Evolutionary conservation across 1,140 invertebrate species (phyloP), one percentile per base, ranked within the genome.

Genomic region (Dryas iulia): DNA sequence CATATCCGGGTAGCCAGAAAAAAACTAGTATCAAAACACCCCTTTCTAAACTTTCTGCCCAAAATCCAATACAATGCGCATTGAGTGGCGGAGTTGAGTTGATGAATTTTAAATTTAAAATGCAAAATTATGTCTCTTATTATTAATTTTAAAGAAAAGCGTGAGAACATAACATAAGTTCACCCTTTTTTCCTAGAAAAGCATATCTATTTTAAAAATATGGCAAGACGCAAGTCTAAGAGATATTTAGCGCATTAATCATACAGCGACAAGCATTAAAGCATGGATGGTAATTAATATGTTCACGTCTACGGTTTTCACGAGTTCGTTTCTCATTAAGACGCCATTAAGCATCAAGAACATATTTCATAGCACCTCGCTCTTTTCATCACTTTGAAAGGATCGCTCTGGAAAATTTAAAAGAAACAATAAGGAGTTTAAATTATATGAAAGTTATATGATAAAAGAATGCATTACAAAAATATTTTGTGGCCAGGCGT

Each of bases 221-320:
- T 21, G 2, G 18, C 8, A 47, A 21, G 18, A 47, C 18, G 10
- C 8, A 8, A 47, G 18, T 47, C 39, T 33, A 57, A 30, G 58
- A 68, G 28, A 60, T 25, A 26, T 65, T 61, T 47, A 26, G 18
- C 18, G 39, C 74, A 82, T 83, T 74, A 78, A 86, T 83, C 80
- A 83, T 75, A 18, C 54, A 61, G 61, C 61, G 72, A 76, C 76
- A 59, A 71, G 69, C 66, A 73, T 80, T 81, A 81, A 80, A 82
- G 74, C 72, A 73, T 74, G 71, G 69, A 73, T 59, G 77, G 80
- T 87, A 87, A 87, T 87, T 87, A 87, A 85, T 85, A 85, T 83
- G 82, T 84, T 84, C 76, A 54, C 77, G 77, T 71, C 61, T 60
- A 61, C 58, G 71, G 66, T 76, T 76, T 80, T 77, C 75, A 72